Percentiles rank a stretch among this genome's conserved stretches.
phyloP scores from a whole-genome alignment of 2,797 vertebrate genomes.

The Hoplostethus mediterraneus region DNA sequence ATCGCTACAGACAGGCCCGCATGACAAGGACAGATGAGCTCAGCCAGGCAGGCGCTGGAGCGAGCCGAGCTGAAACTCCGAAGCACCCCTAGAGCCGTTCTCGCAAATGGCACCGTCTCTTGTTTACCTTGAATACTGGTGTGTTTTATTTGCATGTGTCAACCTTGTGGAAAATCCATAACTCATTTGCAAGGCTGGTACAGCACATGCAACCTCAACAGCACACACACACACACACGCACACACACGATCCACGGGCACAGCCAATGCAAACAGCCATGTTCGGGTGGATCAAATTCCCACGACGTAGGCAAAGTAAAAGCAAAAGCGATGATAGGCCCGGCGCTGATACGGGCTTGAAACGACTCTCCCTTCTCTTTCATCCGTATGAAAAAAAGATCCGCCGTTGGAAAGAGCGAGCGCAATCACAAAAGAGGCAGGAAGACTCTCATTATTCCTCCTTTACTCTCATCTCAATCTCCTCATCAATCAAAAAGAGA shows the following conservation, averaged over 20 bases:
- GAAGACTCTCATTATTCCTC: neutral
- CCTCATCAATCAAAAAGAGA: conserved; percentile 42
- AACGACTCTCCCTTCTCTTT: neutral
- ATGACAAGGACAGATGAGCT: conserved; percentile 71
- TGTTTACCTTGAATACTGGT: conserved; percentile 76
- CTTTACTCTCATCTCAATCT: neutral
- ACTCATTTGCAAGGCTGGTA: conserved; percentile 71
- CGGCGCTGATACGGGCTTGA: conserved; percentile 14
- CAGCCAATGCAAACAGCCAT: conserved; percentile 47
- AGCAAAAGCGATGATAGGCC: conserved; percentile 26
- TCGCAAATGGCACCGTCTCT: conserved; percentile 55
- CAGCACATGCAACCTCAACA: conserved; percentile 47
- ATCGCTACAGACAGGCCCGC: conserved; percentile 36
- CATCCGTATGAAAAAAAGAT: neutral
- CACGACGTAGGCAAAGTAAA: conserved; percentile 32
- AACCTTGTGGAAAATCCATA: conserved; percentile 83
- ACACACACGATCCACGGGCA: conserved; percentile 27
- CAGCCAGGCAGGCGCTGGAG: conserved; percentile 43
- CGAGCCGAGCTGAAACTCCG: conserved; percentile 58
- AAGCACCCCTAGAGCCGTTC: conserved; percentile 55
- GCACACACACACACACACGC: conserved; percentile 12
- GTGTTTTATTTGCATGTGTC: conserved; percentile 80
- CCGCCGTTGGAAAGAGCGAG: neutral
- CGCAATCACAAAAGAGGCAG: neutral
- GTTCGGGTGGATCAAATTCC: conserved; percentile 31